Evolutionary conservation across 1,140 invertebrate species (phyloP).

Genomic region (Ptiloglossa arizonensis): DNA sequence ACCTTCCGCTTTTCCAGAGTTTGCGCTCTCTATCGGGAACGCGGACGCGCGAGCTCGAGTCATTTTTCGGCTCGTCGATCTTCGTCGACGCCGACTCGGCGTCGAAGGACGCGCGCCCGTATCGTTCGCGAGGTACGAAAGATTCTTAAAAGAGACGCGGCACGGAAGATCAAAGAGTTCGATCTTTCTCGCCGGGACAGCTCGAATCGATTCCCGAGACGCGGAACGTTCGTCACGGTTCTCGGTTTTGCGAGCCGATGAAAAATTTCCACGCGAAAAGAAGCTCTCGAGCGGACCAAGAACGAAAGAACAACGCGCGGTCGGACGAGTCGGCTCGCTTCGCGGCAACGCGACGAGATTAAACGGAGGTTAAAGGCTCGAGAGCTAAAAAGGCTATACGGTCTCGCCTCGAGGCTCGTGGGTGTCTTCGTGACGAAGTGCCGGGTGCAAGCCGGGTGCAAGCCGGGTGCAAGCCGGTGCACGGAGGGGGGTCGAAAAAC

Average conservation of each 20-base stretch:
- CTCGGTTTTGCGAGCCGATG: background rate
- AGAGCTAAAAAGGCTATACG: no score
- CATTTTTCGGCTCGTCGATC: no score
- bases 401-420: background rate
- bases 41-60: no score
- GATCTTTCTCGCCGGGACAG: background rate
- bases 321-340: background rate
- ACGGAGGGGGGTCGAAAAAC: constrained; percentile 7
- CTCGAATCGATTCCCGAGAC: background rate
- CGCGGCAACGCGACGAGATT: constrained; percentile 18
- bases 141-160: background rate
- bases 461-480: background rate
- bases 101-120: no score
- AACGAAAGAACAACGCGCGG: background rate
- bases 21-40: no score
- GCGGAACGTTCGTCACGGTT: no score
- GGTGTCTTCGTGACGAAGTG: constrained; percentile 8
- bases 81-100: no score
- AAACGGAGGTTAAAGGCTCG: background rate
- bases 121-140: no score
- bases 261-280: no score
- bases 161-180: background rate
- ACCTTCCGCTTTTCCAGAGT: background rate
- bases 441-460: background rate
- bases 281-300: background rate